These are phyloP conservation scores for Meteorus cinctellus DNA, from an alignment of 2,888 invertebrate species.

Conservation along the genomic window DNA sequence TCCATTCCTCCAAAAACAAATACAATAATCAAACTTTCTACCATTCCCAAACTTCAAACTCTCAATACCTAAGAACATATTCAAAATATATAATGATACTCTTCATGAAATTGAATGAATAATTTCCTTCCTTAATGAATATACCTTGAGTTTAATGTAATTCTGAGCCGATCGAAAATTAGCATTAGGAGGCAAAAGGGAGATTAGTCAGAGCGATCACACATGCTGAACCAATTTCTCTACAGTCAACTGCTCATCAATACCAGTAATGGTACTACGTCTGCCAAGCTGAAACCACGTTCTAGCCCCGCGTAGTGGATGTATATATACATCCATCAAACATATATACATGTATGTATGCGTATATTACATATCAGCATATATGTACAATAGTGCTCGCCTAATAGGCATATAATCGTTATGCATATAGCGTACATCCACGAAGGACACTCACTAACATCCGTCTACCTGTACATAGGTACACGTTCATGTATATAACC, in stretches of 20 bases:
- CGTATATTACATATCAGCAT: constrained; percentile 46
- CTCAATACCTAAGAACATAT: no score
- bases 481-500: constrained; percentile 7
- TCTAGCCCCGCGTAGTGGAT: constrained; percentile 36
- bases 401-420: constrained; percentile 73
- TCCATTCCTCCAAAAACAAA: no score
- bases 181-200: constrained; percentile 66
- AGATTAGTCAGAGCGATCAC: constrained; percentile 70
- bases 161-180: constrained; percentile 65
- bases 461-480: constrained; percentile 30
- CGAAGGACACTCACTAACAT: constrained; percentile 32
- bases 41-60: no score
- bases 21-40: no score
- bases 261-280: constrained; percentile 61
- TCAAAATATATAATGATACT: no score
- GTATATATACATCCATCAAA: constrained; percentile 37
- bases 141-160: constrained; percentile 46
- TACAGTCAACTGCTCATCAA: constrained; percentile 71
- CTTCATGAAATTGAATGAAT: no score
- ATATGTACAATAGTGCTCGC: constrained; percentile 63
- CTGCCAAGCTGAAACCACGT: constrained; percentile 48
- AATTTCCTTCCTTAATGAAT: background rate
- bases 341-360: constrained; percentile 25
- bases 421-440: constrained; percentile 61
- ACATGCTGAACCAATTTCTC: constrained; percentile 67